phyloP scores from a whole-genome alignment of 2,888 invertebrate genomes.

The Drosophila anomalata region DNA sequence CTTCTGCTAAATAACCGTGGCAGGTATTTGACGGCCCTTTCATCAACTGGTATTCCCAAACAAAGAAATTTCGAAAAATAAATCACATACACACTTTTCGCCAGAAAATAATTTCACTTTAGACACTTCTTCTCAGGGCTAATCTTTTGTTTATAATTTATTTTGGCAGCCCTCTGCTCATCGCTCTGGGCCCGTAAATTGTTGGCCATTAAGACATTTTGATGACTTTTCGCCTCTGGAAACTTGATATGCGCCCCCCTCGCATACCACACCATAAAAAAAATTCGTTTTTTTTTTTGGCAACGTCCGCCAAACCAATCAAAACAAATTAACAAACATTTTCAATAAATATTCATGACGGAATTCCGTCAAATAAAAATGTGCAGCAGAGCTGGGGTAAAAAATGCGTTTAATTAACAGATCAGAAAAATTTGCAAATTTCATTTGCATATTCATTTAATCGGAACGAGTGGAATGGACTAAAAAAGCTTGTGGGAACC shows the following conservation, averaged over 20 bases:
- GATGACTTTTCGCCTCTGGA: slow-evolving; percentile 43
- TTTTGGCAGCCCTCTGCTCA: slow-evolving; percentile 39
- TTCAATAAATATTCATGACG: slow-evolving; percentile 66
- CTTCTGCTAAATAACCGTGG: slow-evolving; percentile 66
- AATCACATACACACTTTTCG: slow-evolving; percentile 19
- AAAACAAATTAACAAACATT: slow-evolving; percentile 60
- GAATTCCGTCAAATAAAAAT: slow-evolving; percentile 43
- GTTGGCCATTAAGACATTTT: slow-evolving; percentile 42
- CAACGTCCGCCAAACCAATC: slow-evolving; percentile 47
- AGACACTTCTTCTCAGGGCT: slow-evolving; percentile 12
- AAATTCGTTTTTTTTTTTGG: slow-evolving; percentile 37
- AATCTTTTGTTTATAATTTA: slow-evolving; percentile 21
- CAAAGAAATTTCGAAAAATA: slow-evolving; percentile 42
- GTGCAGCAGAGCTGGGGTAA: slow-evolving; percentile 3
- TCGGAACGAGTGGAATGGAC: slow-evolving; percentile 19
- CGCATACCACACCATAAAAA: slow-evolving; percentile 17
- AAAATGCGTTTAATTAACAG: slow-evolving; percentile 54
- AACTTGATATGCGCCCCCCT: slow-evolving; percentile 54
- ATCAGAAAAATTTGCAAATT: slow-evolving; percentile 54
- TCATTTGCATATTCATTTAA: slow-evolving; percentile 54
- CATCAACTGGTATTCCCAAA: slow-evolving; percentile 55
- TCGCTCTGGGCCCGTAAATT: slow-evolving; percentile 52
- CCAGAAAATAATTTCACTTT: slow-evolving; percentile 54
- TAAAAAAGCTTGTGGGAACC: slow-evolving; percentile 28
- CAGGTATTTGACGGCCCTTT: slow-evolving; percentile 66